Conservation (phyloP, 1,140 invertebrate genomes). For the Tetramorium alpestre region DNA sequence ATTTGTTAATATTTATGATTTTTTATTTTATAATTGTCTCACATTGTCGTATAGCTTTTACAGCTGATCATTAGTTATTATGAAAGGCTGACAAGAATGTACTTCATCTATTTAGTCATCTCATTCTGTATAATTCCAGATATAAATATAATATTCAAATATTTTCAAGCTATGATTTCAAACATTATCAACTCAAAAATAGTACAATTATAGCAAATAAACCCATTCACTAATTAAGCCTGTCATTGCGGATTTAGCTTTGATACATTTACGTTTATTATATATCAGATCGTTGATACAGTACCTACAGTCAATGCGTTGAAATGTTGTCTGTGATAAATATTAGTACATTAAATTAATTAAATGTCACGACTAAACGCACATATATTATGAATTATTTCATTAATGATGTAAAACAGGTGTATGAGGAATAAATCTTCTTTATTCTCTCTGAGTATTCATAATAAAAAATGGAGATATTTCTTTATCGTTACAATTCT, state of each 20-base stretch:
- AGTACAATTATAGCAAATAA: slow-evolving; percentile 17
- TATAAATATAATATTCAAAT: too few relatives aligned
- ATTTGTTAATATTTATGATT: not conserved
- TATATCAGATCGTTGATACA: slow-evolving; percentile 22
- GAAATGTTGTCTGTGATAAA: not conserved
- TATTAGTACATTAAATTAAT: slow-evolving; percentile 30
- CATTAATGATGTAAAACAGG: not conserved
- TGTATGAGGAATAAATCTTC: too few relatives aligned
- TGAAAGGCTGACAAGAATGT: not conserved
- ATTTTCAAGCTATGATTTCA: not conserved
- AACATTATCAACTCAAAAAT: not conserved
- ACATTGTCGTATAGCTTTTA: not conserved
- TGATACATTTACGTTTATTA: slow-evolving; percentile 16
- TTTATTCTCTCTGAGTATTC: not conserved
- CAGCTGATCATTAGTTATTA: not conserved
- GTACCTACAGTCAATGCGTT: not conserved
- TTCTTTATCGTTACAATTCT: not conserved
- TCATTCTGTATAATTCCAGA: slow-evolving; percentile 7
- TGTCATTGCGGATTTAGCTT: not conserved
- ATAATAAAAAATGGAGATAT: not conserved
- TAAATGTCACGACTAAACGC: not conserved
- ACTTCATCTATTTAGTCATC: too few relatives aligned
- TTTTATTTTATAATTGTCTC: slow-evolving; percentile 7
- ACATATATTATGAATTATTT: not conserved
- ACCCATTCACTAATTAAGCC: slow-evolving; percentile 31